These are phyloP conservation scores for Microcebus lehilahytsara DNA, from an alignment of 2,113 vertebrate species.

Conservation along the genomic window DNA sequence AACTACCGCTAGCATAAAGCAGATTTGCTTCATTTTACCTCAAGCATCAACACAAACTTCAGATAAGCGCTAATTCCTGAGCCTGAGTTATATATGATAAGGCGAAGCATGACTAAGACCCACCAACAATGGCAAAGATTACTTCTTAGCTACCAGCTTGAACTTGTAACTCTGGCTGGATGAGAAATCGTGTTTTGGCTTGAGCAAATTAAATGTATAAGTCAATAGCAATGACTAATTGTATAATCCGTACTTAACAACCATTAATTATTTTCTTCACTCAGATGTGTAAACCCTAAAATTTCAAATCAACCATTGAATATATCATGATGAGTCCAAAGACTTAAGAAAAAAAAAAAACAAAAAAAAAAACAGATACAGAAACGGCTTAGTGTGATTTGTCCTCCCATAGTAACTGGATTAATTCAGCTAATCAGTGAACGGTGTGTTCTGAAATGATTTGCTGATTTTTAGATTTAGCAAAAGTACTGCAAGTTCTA, in stretches of 20 bases:
- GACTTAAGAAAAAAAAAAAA: background rate
- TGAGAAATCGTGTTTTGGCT: background rate
- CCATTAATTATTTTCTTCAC: slow-evolving; percentile 24
- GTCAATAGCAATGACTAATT: slow-evolving; percentile 5
- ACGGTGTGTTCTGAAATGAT: background rate
- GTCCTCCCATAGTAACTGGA: background rate
- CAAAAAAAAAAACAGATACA: background rate
- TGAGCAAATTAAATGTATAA: background rate
- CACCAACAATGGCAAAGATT: background rate
- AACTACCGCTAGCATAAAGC: too few species aligned
- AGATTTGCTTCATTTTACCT: too few species aligned
- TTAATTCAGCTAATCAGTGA: background rate
- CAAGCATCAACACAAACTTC: too few species aligned
- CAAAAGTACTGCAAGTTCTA: background rate
- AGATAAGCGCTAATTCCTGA: background rate
- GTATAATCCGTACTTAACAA: background rate
- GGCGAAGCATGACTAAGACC: background rate
- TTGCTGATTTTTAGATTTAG: background rate
- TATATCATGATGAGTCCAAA: background rate
- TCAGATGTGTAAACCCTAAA: slow-evolving; percentile 16
- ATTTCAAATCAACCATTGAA: background rate
- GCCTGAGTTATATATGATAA: background rate
- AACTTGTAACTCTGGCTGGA: background rate
- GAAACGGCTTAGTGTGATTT: background rate
- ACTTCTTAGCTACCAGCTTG: background rate